A percentile compares a stretch with the other conserved stretches of the same genome.
These are phyloP conservation scores for Marasmarcha lunaedactyla DNA, from an alignment of 2,888 invertebrate species.

Conservation along the genomic window DNA sequence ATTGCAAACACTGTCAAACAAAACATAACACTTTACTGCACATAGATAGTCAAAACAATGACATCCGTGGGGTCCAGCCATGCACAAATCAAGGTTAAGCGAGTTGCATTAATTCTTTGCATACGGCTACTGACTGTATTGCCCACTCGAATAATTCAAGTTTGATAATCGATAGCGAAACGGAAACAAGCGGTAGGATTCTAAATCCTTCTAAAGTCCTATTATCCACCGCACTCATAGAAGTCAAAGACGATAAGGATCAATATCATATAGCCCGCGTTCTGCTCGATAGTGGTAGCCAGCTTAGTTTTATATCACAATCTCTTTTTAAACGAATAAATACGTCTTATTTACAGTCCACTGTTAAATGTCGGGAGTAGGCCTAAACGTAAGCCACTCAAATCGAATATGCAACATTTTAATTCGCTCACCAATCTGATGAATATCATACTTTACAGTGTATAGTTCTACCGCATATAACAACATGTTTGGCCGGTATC, in stretches of 20 bases:
- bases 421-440: not conserved
- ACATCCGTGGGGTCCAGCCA: no score
- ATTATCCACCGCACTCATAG: not conserved
- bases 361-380: not conserved
- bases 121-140: no score
- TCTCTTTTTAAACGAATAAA: not conserved
- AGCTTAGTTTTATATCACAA: slow-evolving; percentile 2
- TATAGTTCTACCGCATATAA: not conserved
- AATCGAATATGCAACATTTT: not conserved
- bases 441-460: not conserved
- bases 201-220: no score
- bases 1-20: not conserved
- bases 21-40: not conserved
- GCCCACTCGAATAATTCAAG: no score
- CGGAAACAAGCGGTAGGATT: no score
- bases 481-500: not conserved
- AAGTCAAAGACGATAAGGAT: not conserved
- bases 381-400: not conserved
- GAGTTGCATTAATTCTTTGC: no score
- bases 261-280: not conserved
- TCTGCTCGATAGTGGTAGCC: slow-evolving; percentile 1
- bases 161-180: no score
- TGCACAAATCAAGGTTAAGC: no score
- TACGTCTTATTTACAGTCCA: not conserved
- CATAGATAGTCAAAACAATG: not conserved